Conservation (phyloP, 2,888 invertebrate species). For the Leptopterna dolabrata region DNA sequence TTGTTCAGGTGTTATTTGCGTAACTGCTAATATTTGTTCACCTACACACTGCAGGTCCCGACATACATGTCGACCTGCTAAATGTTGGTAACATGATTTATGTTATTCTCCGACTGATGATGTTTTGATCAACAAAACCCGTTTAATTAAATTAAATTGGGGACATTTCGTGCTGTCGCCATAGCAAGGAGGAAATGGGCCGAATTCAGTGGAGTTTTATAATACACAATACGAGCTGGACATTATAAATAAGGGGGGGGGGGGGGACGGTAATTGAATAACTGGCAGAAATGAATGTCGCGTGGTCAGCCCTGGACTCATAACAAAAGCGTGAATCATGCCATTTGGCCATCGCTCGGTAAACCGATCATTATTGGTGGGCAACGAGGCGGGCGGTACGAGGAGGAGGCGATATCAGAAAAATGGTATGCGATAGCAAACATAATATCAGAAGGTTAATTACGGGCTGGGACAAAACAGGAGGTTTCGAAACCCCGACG, state of each 20-base stretch:
- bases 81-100: no score
- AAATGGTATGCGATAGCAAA: background rate
- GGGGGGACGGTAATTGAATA: background rate
- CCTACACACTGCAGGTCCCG: no score
- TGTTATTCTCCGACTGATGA: no score
- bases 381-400: background rate
- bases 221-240: background rate
- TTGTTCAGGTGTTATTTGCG: no score
- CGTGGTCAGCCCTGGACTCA: background rate
- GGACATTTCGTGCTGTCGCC: background rate
- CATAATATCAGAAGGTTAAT: background rate
- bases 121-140: no score
- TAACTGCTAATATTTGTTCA: no score
- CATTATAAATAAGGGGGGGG: background rate
- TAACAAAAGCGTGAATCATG: slow-evolving; percentile 35
- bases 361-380: slow-evolving; percentile 12
- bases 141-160: no score
- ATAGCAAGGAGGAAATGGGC: background rate
- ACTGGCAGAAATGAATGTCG: background rate
- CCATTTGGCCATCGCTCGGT: slow-evolving; percentile 37
- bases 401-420: background rate
- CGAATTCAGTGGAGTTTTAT: background rate
- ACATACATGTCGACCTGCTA: no score
- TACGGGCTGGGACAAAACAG: background rate
- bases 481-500: background rate